These are phyloP conservation scores for Agapetus fuscipes DNA, from an alignment of 2,888 invertebrate species.

Conservation along the genomic window DNA sequence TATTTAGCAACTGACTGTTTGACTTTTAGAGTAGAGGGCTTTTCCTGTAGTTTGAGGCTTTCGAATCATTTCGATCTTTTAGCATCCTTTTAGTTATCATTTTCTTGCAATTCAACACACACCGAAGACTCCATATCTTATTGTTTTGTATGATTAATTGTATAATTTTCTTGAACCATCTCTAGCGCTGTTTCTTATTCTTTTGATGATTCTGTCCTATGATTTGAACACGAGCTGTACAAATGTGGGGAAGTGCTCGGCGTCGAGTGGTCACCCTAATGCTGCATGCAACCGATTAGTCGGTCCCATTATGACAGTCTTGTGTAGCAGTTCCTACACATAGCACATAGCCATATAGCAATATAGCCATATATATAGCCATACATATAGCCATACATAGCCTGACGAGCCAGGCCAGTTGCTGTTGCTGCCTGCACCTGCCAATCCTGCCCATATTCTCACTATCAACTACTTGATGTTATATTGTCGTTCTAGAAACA, in stretches of 20 bases:
- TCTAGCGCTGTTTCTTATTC: slow-evolving; percentile 13
- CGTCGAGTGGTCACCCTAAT: slow-evolving; percentile 7
- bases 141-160: slow-evolving; percentile 13
- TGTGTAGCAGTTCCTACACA: no score
- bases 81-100: slow-evolving; percentile 30
- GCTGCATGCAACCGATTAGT: slow-evolving; percentile 17
- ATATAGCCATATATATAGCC: no score
- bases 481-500: slow-evolving; percentile 9
- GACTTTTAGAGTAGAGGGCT: slow-evolving; percentile 49
- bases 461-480: slow-evolving; percentile 9
- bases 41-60: slow-evolving; percentile 50
- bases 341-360: no score
- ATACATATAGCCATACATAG: no score
- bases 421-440: no score
- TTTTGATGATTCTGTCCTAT: slow-evolving; percentile 5
- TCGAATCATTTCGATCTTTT: slow-evolving; percentile 31
- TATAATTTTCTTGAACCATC: slow-evolving; percentile 9
- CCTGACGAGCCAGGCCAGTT: no score
- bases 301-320: no score
- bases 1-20: slow-evolving; percentile 37
- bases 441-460: no score
- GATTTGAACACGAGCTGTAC: no score
- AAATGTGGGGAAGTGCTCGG: no score
- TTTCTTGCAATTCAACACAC: slow-evolving; percentile 19
- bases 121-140: slow-evolving; percentile 13